A percentile compares a stretch with the other conserved stretches of the same genome.
These are phyloP conservation scores for Platynereis dumerilii DNA, from an alignment of 2,888 invertebrate species.

Conservation along the genomic window DNA sequence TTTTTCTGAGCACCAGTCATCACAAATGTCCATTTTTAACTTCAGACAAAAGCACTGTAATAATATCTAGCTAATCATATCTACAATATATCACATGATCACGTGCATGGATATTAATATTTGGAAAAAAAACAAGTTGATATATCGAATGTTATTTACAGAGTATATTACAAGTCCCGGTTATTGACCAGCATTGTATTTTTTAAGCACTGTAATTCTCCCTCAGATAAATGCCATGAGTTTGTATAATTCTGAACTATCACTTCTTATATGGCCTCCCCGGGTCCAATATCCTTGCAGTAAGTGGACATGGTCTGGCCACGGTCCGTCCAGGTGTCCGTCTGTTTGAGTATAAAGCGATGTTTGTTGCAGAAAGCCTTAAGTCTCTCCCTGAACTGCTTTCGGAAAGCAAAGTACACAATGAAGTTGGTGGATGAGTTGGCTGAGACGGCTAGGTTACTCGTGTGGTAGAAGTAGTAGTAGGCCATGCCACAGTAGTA, in stretches of 20 bases:
- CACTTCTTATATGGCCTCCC: background rate
- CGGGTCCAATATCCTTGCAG: constrained; percentile 2
- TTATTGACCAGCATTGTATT: too few relatives aligned
- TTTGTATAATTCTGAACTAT: background rate
- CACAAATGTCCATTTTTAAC: too few relatives aligned
- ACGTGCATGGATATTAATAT: too few relatives aligned
- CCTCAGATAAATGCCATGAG: too few relatives aligned
- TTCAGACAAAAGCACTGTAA: too few relatives aligned
- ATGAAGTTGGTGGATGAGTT: constrained; percentile 42
- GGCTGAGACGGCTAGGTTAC: constrained; percentile 37
- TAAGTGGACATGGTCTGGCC: constrained; percentile 18
- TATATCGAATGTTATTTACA: too few relatives aligned
- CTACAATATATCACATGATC: too few relatives aligned
- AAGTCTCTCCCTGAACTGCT: constrained; percentile 38
- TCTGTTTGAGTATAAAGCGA: constrained; percentile 8
- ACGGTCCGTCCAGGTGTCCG: constrained; percentile 7
- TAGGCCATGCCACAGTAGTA: constrained; percentile 36
- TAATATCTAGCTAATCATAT: too few relatives aligned
- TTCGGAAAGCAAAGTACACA: constrained; percentile 40
- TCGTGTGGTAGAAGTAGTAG: constrained; percentile 40
- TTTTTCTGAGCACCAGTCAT: too few relatives aligned
- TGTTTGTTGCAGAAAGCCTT: constrained; percentile 31
- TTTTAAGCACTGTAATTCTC: too few relatives aligned
- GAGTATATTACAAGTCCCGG: too few relatives aligned
- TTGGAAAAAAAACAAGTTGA: too few relatives aligned